phyloP scores from a whole-genome alignment of 2,888 invertebrate species.

The Lasioglossum pauxillum region DNA sequence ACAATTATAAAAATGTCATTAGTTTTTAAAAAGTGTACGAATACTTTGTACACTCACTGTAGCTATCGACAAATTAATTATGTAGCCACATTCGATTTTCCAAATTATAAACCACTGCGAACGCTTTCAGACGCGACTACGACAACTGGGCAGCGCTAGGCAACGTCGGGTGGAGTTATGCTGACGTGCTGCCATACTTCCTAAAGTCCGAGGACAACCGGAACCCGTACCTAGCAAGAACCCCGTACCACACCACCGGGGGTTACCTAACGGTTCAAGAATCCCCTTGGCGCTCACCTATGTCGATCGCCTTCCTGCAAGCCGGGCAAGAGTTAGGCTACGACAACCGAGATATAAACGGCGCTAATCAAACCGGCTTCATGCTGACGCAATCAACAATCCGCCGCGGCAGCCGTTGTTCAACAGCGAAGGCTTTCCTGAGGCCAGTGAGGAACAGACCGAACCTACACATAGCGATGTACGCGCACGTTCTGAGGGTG shows the following conservation, averaged over 20 bases:
- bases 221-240: constrained; percentile 91
- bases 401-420: constrained; percentile 93
- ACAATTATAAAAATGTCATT: no score
- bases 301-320: constrained; percentile 93
- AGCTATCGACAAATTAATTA: no score
- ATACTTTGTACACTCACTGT: no score
- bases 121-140: constrained; percentile 87
- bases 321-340: constrained; percentile 94
- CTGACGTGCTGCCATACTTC: constrained; percentile 93
- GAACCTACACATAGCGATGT: constrained; percentile 92
- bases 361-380: constrained; percentile 93
- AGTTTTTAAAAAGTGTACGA: no score
- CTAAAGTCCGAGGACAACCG: constrained; percentile 95
- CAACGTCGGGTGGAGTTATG: constrained; percentile 94
- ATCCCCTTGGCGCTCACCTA: constrained; percentile 92
- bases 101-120: not conserved
- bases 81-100: not conserved
- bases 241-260: constrained; percentile 91
- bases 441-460: constrained; percentile 91
- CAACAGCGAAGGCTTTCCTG: constrained; percentile 94
- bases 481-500: constrained; percentile 91
- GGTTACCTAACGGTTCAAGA: constrained; percentile 94
- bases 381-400: constrained; percentile 95
- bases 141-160: constrained; percentile 94
- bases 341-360: constrained; percentile 92